These are phyloP conservation scores for Lacanobia oleracea DNA, from an alignment of 2,888 invertebrate genomes.

Conservation along the genomic window DNA sequence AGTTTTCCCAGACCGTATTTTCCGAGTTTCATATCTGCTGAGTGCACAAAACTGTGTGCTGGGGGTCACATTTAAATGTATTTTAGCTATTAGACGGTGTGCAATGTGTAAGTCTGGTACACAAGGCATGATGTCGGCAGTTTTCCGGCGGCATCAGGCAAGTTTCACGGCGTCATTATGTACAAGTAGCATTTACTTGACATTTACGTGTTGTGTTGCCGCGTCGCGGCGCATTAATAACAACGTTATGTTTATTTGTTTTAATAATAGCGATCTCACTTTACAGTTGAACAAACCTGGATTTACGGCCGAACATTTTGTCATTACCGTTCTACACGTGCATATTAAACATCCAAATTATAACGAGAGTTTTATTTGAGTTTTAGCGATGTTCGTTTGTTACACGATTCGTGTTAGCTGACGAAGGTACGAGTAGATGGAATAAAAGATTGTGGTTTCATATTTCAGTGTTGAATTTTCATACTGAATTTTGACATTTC, in stretches of 20 bases:
- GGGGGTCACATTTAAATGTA: slow-evolving; percentile 46
- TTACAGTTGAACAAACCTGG: slow-evolving; percentile 43
- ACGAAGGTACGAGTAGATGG: slow-evolving; percentile 23
- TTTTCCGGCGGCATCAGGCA: slow-evolving; percentile 31
- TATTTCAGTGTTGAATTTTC: slow-evolving; percentile 30
- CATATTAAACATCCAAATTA: slow-evolving; percentile 44
- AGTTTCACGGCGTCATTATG: slow-evolving; percentile 49
- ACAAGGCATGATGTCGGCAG: slow-evolving; percentile 42
- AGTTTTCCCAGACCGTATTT: slow-evolving; percentile 30
- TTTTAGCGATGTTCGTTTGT: slow-evolving; percentile 41
- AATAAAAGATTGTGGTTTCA: slow-evolving; percentile 35
- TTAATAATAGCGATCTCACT: slow-evolving; percentile 52
- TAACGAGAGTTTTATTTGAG: slow-evolving; percentile 45
- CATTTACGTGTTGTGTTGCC: slow-evolving; percentile 12
- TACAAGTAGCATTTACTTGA: slow-evolving; percentile 40
- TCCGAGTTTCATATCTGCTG: slow-evolving; percentile 22
- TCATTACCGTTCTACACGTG: slow-evolving; percentile 21
- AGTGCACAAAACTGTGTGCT: slow-evolving; percentile 27
- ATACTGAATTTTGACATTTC: slow-evolving; percentile 26
- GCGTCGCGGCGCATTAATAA: slow-evolving; percentile 27
- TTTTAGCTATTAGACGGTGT: slow-evolving; percentile 37
- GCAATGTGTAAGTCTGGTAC: slow-evolving; percentile 34
- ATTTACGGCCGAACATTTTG: slow-evolving; percentile 38
- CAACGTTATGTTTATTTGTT: slow-evolving; percentile 60
- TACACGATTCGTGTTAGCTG: slow-evolving; percentile 13